Conservation (phyloP, 2,888 invertebrate species). For the Operophtera brumata region DNA sequence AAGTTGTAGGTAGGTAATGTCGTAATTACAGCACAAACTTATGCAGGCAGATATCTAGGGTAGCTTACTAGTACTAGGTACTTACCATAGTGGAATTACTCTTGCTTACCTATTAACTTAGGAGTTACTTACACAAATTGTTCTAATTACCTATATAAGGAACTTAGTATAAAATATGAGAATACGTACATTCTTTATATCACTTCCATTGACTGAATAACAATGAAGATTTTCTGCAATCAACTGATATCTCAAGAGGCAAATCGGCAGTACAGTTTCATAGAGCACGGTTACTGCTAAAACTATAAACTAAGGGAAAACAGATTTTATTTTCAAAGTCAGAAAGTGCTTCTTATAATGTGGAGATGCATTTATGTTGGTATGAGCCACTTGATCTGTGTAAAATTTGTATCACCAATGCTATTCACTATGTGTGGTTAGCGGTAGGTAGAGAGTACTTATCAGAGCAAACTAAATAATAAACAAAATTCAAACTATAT, state of each 20-base stretch:
- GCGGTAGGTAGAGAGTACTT: not conserved
- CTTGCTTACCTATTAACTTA: no score
- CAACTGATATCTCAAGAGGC: constrained; percentile 11
- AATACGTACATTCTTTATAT: constrained; percentile 1
- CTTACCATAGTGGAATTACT: no score
- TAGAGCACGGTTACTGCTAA: not conserved
- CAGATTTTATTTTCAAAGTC: constrained; percentile 1
- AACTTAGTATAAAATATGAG: no score
- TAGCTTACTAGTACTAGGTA: no score
- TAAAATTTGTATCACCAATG: constrained; percentile 7
- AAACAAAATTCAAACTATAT: no score
- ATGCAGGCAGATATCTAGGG: no score
- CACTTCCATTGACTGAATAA: constrained; percentile 7
- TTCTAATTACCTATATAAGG: not conserved
- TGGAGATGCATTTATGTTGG: not conserved
- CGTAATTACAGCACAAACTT: no score
- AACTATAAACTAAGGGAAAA: constrained; percentile 3
- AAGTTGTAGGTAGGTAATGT: no score
- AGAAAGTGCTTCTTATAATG: not conserved
- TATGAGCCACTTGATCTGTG: not conserved
- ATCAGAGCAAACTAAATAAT: no score
- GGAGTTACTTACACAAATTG: not conserved
- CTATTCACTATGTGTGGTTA: constrained; percentile 1
- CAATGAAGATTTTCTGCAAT: constrained; percentile 5
- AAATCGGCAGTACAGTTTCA: constrained; percentile 2